A percentile compares a stretch with the other conserved stretches of the same genome.
phyloP scores from a whole-genome alignment of 2,888 invertebrate genomes.

The Melieria omissa region DNA sequence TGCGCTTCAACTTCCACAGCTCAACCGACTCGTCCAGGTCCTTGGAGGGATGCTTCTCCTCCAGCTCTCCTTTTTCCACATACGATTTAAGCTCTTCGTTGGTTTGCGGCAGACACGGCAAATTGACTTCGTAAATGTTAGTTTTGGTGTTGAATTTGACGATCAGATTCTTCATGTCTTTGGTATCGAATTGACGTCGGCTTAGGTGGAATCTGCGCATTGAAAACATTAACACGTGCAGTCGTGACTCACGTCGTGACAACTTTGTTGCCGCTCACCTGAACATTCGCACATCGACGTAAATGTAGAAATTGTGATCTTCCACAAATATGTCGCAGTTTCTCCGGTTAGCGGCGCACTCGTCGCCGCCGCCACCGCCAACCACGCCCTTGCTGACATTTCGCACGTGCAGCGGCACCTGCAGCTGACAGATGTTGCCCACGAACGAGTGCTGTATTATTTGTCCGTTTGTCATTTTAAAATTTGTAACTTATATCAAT shows the following conservation, averaged over 20 bases:
- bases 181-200: slow-evolving; percentile 56
- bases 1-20: slow-evolving; percentile 56
- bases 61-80: slow-evolving; percentile 45
- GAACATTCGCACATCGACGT: slow-evolving; percentile 55
- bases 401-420: slow-evolving; percentile 11
- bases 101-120: slow-evolving; percentile 55
- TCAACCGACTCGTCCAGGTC: slow-evolving; percentile 33
- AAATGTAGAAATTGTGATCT: slow-evolving; percentile 58
- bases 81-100: slow-evolving; percentile 38
- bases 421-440: slow-evolving; percentile 42
- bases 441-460: slow-evolving; percentile 38
- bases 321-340: slow-evolving; percentile 63
- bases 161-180: slow-evolving; percentile 56
- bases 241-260: slow-evolving; percentile 1
- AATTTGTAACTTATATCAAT: too few relatives aligned
- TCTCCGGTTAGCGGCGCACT: slow-evolving; percentile 1
- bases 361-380: slow-evolving; percentile 11
- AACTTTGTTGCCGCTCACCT: slow-evolving; percentile 48
- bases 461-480: slow-evolving; percentile 35
- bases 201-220: slow-evolving; percentile 56
- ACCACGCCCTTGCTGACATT: background rate
- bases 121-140: slow-evolving; percentile 49
- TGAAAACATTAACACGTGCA: slow-evolving; percentile 24
- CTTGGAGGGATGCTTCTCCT: slow-evolving; percentile 44
- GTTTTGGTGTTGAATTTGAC: slow-evolving; percentile 52